A percentile compares a stretch with the other conserved stretches of the same genome.
phyloP scores from a whole-genome alignment of 2,113 vertebrate genomes.

The Spheniscus mendiculus region DNA sequence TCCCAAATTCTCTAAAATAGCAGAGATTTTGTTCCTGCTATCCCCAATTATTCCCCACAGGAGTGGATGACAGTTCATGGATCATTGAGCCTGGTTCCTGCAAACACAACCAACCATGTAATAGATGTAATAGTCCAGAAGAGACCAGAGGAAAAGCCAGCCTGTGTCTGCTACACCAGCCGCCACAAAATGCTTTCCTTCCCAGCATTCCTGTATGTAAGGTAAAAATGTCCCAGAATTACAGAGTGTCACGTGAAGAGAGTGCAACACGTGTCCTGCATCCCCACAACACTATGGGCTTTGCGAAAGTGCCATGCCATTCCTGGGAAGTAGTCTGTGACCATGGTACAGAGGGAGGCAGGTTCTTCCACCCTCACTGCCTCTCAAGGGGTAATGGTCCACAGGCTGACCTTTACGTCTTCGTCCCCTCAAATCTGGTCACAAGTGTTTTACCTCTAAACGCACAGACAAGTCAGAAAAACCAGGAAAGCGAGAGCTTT shows the following conservation, averaged over 20 bases:
- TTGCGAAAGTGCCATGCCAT: neutral
- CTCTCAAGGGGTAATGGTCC: neutral
- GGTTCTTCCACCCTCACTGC: neutral
- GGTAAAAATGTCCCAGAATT: neutral
- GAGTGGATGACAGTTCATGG: conserved; percentile 13
- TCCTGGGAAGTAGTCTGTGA: neutral
- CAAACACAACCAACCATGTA: conserved; percentile 30
- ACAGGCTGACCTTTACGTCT: neutral
- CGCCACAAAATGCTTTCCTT: neutral
- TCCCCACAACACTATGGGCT: neutral
- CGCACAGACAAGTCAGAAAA: neutral
- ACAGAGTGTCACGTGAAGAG: neutral
- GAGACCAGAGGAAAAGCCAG: conserved; percentile 3
- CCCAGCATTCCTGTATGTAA: neutral
- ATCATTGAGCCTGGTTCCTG: neutral
- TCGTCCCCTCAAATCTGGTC: neutral
- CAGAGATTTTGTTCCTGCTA: conserved; percentile 15
- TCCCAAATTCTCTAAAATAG: conserved; percentile 43
- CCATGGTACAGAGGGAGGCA: neutral
- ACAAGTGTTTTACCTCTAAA: neutral
- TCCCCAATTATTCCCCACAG: conserved; percentile 21
- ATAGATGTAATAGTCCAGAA: conserved; percentile 33
- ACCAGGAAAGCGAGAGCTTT: neutral
- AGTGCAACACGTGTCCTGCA: neutral
- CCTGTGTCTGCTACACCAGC: neutral